A percentile compares a stretch with the other conserved stretches of the same genome.
Conservation (phyloP, 2,113 vertebrate species). For the Salvelinus fontinalis region DNA sequence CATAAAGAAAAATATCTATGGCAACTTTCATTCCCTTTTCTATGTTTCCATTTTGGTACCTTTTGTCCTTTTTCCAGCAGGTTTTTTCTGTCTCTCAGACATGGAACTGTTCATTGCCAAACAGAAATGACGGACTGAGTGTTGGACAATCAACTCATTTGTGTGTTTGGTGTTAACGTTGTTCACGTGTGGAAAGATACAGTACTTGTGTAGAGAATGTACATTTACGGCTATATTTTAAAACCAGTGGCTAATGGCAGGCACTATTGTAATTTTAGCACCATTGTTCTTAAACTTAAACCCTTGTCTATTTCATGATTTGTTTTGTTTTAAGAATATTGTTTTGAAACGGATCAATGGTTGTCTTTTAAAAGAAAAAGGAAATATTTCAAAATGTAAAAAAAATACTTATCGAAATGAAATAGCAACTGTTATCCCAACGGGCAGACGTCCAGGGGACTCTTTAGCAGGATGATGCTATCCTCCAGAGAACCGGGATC, state of each 20-base stretch:
- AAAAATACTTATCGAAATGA: constrained; percentile 67
- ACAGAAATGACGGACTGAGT: constrained; percentile 93
- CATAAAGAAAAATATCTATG: constrained; percentile 84
- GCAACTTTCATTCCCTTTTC: constrained; percentile 99
- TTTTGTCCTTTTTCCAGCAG: constrained; percentile 81
- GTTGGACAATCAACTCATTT: constrained; percentile 99
- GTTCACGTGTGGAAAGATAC: constrained; percentile 98
- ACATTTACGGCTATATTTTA: constrained; percentile 99
- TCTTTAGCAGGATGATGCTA: constrained; percentile 46
- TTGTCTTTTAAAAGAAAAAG: constrained; percentile 77
- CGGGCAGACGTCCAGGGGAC: constrained; percentile 45
- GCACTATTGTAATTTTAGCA: constrained; percentile 99
- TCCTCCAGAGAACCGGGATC: constrained; percentile 62
- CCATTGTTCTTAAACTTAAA: constrained; percentile 86
- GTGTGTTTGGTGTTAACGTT: constrained; percentile 98
- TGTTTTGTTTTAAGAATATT: constrained; percentile 46
- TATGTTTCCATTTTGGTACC: constrained; percentile 90
- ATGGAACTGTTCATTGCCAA: constrained; percentile 92
- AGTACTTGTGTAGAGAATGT: constrained; percentile 99
- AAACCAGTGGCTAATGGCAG: constrained; percentile 98
- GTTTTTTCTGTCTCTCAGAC: constrained; percentile 82
- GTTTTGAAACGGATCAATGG: constrained; percentile 78
- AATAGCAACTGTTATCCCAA: constrained; percentile 34
- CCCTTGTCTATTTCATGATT: constrained; percentile 79
- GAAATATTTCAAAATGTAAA: constrained; percentile 76